Percentiles rank a stretch among this genome's conserved stretches.
These are phyloP conservation scores for Octomys mimax DNA, from an alignment of 2,797 vertebrate species.

Conservation along the genomic window DNA sequence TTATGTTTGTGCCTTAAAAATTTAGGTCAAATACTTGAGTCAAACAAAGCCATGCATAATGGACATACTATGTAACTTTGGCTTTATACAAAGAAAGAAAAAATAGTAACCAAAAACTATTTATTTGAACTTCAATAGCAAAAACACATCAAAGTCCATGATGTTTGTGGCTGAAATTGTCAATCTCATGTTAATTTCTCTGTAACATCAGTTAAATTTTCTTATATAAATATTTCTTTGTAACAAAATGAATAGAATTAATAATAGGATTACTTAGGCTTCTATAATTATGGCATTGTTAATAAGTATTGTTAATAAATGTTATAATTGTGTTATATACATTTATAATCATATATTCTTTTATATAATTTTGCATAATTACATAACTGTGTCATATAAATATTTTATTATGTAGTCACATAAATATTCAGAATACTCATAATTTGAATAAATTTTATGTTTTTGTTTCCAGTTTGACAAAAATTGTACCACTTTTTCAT, in stretches of 20 bases:
- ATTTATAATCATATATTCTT: not conserved
- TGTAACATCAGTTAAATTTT: not conserved
- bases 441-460: constrained; percentile 39
- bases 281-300: constrained; percentile 23
- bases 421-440: not conserved
- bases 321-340: constrained; percentile 16
- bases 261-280: constrained; percentile 4
- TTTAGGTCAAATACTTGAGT: not conserved
- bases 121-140: constrained; percentile 34
- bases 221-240: constrained; percentile 21
- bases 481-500: constrained; percentile 91
- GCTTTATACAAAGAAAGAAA: not conserved
- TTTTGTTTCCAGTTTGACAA: constrained; percentile 91
- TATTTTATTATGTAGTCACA: not conserved
- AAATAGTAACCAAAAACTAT: not conserved
- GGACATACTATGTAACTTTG: not conserved
- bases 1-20: not conserved
- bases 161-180: constrained; percentile 29
- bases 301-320: constrained; percentile 30
- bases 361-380: not conserved
- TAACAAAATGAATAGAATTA: not conserved
- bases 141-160: constrained; percentile 19
- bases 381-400: not conserved
- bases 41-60: not conserved
- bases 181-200: not conserved